Evolutionary conservation across 2,888 invertebrate genomes (phyloP).

Genomic region (Sialis fuliginosa): DNA sequence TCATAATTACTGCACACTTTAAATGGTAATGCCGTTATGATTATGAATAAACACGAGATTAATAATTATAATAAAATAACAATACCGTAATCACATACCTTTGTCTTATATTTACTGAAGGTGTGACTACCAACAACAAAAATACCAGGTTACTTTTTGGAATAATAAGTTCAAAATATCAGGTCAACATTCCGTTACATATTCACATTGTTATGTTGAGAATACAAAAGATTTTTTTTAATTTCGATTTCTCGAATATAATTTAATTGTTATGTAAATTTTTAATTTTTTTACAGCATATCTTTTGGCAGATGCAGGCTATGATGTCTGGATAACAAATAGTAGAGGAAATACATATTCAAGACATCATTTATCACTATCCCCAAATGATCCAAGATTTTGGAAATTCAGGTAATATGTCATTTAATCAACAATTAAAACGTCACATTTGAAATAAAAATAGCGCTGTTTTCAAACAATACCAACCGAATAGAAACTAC

Average conservation of each 20-base stretch:
- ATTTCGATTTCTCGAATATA: neutral
- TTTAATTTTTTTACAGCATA: conserved; percentile 25
- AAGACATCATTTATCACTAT: conserved; percentile 25
- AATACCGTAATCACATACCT: no score
- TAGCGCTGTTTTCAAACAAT: neutral
- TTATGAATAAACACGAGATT: no score
- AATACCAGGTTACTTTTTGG: no score
- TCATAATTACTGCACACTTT: no score
- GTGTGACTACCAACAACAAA: no score
- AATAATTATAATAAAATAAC: no score
- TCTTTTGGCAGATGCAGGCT: conserved; percentile 29
- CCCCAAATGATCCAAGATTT: conserved; percentile 27
- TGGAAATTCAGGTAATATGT: conserved; percentile 37
- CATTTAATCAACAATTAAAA: neutral
- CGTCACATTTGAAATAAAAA: neutral
- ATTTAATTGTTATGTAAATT: conserved; percentile 3
- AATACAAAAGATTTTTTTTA: neutral
- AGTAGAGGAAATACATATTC: conserved; percentile 40
- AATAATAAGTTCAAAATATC: neutral
- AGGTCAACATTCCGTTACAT: neutral
- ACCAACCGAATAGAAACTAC: neutral
- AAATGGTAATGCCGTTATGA: no score
- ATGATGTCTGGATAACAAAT: conserved; percentile 40
- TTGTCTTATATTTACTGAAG: no score
- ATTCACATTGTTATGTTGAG: neutral